Conservation (phyloP, 1,140 invertebrate genomes). For the Meteorus sp. region DNA sequence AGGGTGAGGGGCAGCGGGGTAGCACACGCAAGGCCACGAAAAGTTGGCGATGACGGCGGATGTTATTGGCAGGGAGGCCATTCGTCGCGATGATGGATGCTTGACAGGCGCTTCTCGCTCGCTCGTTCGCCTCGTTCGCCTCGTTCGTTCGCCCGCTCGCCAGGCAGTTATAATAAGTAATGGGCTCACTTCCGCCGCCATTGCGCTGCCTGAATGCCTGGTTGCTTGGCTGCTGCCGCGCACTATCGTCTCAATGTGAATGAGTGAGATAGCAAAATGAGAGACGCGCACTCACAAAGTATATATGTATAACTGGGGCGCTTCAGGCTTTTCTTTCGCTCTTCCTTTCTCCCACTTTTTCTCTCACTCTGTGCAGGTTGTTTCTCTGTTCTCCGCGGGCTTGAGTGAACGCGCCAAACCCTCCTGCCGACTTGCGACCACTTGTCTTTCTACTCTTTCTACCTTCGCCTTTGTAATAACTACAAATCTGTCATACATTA, state of each 20-base stretch:
- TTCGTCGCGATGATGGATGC: slow-evolving; percentile 60
- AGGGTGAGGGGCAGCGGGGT: no score
- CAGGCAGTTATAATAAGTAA: slow-evolving; percentile 60
- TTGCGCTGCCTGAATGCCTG: slow-evolving; percentile 50
- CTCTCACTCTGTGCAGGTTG: no score
- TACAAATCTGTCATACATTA: slow-evolving; percentile 61
- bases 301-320: slow-evolving; percentile 25
- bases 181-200: slow-evolving; percentile 50
- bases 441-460: slow-evolving; percentile 49
- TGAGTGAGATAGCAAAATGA: slow-evolving; percentile 19
- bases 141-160: slow-evolving; percentile 48
- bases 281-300: slow-evolving; percentile 31
- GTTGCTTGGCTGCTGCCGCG: slow-evolving; percentile 40
- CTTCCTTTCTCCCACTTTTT: no score
- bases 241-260: no score
- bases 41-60: slow-evolving; percentile 59
- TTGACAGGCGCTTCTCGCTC: slow-evolving; percentile 53
- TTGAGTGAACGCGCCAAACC: slow-evolving; percentile 20
- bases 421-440: slow-evolving; percentile 40
- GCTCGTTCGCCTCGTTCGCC: slow-evolving; percentile 50
- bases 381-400: slow-evolving; percentile 7
- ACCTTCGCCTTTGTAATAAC: slow-evolving; percentile 48
- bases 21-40: slow-evolving; percentile 42
- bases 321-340: slow-evolving; percentile 27
- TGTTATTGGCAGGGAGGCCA: slow-evolving; percentile 59